Base-by-base conservation (phyloP, 2,113 vertebrate species). In the Corvus moneduloides region DNA sequence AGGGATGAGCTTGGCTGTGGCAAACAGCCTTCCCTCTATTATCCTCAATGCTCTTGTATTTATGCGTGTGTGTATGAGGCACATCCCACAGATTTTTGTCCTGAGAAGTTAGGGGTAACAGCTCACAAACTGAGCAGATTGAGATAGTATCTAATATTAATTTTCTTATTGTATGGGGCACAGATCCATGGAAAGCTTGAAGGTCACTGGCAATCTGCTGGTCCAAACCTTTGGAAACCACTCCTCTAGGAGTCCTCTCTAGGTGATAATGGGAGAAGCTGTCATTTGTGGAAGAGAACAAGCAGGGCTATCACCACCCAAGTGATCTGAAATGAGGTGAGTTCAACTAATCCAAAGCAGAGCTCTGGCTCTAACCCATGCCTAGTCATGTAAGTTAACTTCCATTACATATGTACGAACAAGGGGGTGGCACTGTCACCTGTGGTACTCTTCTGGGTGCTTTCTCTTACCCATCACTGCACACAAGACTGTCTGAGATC, bases 31-130 rank as follows among this genome's bases (percentile, higher is more conserved):
- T 74, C 32, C 13, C 44, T 67, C 61, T 78, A 9, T 39, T 89
- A 35, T 35, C 49, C 81, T 72, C 62, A 49, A 8, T 44, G 44
- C 22, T 58, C 84, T 58, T 61, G 13, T 37, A 7, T 33, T 58
- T 61, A 48, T 15, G 16, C 2, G 1, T 7, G 5, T 28, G 16
- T 27, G 30, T 7, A 14, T 0, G 1, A 27, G n/a, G 56, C 51
- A 81, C 6, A 35, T 71, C 43, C 56, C 64, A 63, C 3, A 32
- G 33, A 48, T 27, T 77, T 84, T 26, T 89, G 83, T 68, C 64
- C 30, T 62, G 32, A 58, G n/a, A 66, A 10, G 9, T 48, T 32
- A 56, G 7, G 21, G 17, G 3, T 66, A 62, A 33, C n/a, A 54
- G 48, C 32, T 91, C 11, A 68, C 44, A 63, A 63, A 56, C 6